Base-by-base conservation (phyloP, 1,140 invertebrate genomes). In the Ceratosolen fusciceps region DNA sequence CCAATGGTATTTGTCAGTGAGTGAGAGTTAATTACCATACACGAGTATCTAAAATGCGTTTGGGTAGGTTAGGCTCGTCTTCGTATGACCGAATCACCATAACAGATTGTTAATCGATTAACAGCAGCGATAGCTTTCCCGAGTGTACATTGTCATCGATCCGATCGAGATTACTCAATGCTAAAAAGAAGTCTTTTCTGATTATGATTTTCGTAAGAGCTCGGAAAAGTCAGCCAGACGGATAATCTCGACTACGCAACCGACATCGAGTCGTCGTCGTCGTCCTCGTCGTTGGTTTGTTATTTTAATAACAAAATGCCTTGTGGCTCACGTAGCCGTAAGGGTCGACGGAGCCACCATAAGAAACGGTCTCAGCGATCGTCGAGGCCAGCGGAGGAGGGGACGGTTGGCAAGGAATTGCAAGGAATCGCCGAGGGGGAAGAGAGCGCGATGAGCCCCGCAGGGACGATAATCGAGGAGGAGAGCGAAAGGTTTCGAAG, bases 301-400 rank as follows among this genome's bases (percentile, higher is more conserved):
- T 56, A 26, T 16, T 34, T 54, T 8, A 43, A 49, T 10, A 70
- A 58, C 56, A 83, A 21, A 49, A 88, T 88, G 87, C 86, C 87
- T n/a, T 83, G 86, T 43, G 82, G 82, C 5, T 78, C 83, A 52
- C 84, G 84, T 2, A 82, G 74, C 52, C 84, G 87, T n/a, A 84
- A 84, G 72, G 85, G 87, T 76, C 87, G 85, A 4, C 68, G 75
- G 31, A 84, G 82, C 31, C 83, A 85, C 1, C 80, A 81, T 49
- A 76, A 81, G 14, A 83, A 74, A 37, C 62, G 72, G 0, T 29
- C 31, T 19, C 83, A 82, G 12, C 47, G 60, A 0, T 60, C 49
- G 5, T 70, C 77, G 5, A 80, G 65, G 0, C 77, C 74, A 2
- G 9, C 54, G 0, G 37, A 60, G 1, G 70, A 77, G 1, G 79